Evolutionary conservation across 2,113 vertebrate species (phyloP).

Genomic region (Spheniscus mendiculus): DNA sequence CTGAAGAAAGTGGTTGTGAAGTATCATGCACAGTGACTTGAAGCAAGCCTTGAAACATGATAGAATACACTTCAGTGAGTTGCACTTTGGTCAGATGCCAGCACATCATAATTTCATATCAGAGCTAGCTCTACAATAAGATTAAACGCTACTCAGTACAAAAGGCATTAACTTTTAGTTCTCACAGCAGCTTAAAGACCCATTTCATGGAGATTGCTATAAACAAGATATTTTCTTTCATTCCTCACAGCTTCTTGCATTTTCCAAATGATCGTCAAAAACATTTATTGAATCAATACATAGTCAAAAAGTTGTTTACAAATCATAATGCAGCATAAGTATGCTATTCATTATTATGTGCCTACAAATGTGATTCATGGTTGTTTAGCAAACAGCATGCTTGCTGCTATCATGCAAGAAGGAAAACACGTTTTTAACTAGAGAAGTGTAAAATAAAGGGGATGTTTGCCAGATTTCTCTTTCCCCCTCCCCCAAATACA

Average conservation of each 20-base stretch:
- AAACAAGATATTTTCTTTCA: background rate
- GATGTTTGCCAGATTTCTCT: background rate
- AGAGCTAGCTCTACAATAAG: background rate
- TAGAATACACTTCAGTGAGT: background rate
- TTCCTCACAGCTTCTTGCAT: background rate
- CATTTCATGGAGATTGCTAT: background rate
- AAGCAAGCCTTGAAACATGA: slow-evolving; percentile 26
- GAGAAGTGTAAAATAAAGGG: background rate
- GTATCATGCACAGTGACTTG: background rate
- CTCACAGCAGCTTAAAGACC: background rate
- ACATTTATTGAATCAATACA: background rate
- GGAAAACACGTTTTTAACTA: background rate
- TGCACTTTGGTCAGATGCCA: slow-evolving; percentile 21
- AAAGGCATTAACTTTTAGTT: slow-evolving; percentile 10
- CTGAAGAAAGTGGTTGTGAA: background rate
- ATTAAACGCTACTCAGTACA: background rate
- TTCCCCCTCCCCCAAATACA: background rate
- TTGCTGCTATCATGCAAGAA: background rate
- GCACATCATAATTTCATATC: background rate
- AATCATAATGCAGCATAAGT: background rate
- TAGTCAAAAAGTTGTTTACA: background rate
- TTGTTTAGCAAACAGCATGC: background rate
- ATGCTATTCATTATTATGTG: background rate
- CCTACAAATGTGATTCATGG: background rate
- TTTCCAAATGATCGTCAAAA: background rate